Conservation (phyloP, 1,140 invertebrate species). For the Drosophila kikkawai region DNA sequence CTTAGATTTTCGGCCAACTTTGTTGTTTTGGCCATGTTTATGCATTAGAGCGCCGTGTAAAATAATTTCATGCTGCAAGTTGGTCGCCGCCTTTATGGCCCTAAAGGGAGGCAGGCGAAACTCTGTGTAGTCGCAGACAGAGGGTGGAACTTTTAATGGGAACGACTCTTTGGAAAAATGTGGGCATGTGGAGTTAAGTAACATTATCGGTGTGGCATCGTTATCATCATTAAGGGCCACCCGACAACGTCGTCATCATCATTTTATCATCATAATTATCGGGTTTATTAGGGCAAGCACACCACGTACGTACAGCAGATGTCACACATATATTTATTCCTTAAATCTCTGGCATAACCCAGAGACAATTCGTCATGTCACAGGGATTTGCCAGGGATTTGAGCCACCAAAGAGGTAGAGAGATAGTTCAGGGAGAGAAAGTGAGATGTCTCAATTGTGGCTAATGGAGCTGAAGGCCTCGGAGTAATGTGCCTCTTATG, state of each 20-base stretch:
- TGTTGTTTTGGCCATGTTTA: slow-evolving; percentile 75
- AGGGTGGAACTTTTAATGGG: slow-evolving; percentile 62
- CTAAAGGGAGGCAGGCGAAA: slow-evolving; percentile 51
- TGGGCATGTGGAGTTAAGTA: slow-evolving; percentile 82
- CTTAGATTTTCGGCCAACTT: slow-evolving; percentile 19
- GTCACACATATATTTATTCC: slow-evolving; percentile 28
- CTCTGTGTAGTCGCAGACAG: background rate
- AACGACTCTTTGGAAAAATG: slow-evolving; percentile 47
- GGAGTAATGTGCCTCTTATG: slow-evolving; percentile 56
- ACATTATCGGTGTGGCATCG: slow-evolving; percentile 61
- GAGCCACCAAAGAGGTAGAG: background rate
- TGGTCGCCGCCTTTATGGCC: slow-evolving; percentile 70
- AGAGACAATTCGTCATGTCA: slow-evolving; percentile 80
- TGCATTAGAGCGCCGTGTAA: slow-evolving; percentile 74
- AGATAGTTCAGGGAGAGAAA: no score
- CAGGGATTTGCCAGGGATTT: slow-evolving; percentile 41
- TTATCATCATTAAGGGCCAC: slow-evolving; percentile 57
- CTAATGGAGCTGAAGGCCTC: slow-evolving; percentile 59
- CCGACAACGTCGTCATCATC: slow-evolving; percentile 68
- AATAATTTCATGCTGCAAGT: slow-evolving; percentile 66
- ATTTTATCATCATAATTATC: slow-evolving; percentile 83
- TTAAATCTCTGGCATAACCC: slow-evolving; percentile 53
- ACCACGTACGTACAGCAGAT: slow-evolving; percentile 56
- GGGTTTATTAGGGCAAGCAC: slow-evolving; percentile 70
- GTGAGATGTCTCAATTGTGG: slow-evolving; percentile 61